These are phyloP conservation scores for Synergus gifuensis DNA, from an alignment of 2,888 invertebrate genomes.

Conservation along the genomic window DNA sequence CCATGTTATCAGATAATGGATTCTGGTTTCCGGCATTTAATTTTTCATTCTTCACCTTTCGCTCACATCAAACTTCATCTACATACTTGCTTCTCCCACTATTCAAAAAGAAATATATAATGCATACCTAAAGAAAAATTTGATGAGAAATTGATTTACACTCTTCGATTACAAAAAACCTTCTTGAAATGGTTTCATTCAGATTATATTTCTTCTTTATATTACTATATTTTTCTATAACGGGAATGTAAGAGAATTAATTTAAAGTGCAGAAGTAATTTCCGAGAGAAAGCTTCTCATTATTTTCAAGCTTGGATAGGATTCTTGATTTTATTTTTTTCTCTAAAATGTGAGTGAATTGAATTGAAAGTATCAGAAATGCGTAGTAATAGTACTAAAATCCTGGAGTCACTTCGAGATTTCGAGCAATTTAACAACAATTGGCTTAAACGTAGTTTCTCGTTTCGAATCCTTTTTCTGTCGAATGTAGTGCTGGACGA, in stretches of 20 bases:
- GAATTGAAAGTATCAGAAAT: conserved; percentile 5
- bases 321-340: neutral
- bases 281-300: no score
- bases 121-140: no score
- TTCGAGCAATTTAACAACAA: conserved; percentile 17
- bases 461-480: conserved; percentile 9
- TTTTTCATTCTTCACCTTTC: conserved; percentile 18
- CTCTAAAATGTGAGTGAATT: neutral
- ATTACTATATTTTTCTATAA: no score
- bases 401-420: neutral
- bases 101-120: neutral
- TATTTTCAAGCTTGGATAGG: neutral
- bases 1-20: conserved; percentile 30
- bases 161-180: no score
- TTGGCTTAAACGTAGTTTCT: conserved; percentile 31
- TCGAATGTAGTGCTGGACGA: conserved; percentile 7
- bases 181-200: no score
- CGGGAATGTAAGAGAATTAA: no score
- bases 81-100: neutral
- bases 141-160: no score
- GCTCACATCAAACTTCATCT: neutral
- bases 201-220: no score
- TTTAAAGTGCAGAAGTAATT: no score
- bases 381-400: neutral
- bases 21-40: conserved; percentile 23